These are phyloP conservation scores for Gavia stellata DNA, from an alignment of 2,113 vertebrate species.

Conservation along the genomic window DNA sequence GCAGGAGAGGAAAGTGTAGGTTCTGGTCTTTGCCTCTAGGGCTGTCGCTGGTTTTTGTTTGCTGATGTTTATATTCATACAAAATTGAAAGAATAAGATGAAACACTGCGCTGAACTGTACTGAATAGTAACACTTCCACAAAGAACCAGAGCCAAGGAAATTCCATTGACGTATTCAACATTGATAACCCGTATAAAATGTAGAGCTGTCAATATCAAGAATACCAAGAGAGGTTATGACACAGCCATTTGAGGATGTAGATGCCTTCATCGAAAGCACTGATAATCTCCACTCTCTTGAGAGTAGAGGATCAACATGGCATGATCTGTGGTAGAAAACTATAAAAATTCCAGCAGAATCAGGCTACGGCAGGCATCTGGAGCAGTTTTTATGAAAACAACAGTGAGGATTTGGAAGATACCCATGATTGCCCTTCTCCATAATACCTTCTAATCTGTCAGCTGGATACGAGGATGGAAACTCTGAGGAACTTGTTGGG, in stretches of 20 bases:
- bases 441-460: not conserved
- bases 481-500: not conserved
- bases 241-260: not conserved
- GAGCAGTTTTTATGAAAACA: not conserved
- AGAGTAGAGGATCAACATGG: not conserved
- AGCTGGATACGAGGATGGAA: not conserved
- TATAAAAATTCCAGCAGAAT: not conserved
- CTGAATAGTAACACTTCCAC: not conserved
- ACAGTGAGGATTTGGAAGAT: not conserved
- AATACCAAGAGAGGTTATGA: not conserved
- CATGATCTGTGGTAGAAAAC: not conserved
- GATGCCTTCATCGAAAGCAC: not conserved
- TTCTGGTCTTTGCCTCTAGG: not conserved
- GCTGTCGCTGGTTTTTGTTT: not conserved
- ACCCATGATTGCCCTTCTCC: not conserved
- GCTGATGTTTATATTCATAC: not conserved
- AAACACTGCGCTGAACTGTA: not conserved
- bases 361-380: not conserved
- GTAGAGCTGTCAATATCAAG: not conserved
- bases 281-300: rapidly evolving
- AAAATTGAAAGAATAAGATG: not conserved
- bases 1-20: not conserved
- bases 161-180: not conserved
- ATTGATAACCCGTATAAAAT: not conserved
- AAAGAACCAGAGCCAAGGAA: not conserved